A percentile compares a stretch with the other conserved stretches of the same genome.
These are phyloP conservation scores for Carassius gibelio DNA, from an alignment of 2,113 vertebrate species.

Conservation along the genomic window DNA sequence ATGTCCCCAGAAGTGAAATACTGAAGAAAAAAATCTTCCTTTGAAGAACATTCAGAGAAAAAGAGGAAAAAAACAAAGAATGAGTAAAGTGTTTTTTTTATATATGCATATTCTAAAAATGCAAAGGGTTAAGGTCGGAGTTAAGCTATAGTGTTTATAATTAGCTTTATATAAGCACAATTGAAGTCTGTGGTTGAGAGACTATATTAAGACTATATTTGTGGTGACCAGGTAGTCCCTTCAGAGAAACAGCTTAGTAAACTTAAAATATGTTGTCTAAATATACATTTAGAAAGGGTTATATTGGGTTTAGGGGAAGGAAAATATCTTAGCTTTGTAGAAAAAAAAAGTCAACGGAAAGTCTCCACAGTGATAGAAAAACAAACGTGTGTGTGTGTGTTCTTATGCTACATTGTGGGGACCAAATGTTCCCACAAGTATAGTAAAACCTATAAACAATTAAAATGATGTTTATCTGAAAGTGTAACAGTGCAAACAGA, in stretches of 20 bases:
- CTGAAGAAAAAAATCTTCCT: not conserved
- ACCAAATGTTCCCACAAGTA: no score
- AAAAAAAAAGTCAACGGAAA: not conserved
- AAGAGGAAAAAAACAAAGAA: not conserved
- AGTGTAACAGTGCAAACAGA: no score
- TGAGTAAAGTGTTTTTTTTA: not conserved
- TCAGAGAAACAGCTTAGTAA: not conserved
- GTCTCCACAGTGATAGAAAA: not conserved
- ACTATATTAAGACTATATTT: not conserved
- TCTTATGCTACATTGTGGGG: no score
- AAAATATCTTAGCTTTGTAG: not conserved
- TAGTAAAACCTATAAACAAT: no score
- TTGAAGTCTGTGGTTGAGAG: not conserved
- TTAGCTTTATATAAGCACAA: not conserved
- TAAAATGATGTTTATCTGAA: no score
- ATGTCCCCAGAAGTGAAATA: not conserved
- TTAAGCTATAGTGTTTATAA: not conserved
- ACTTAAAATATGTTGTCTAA: not conserved
- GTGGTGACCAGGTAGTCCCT: not conserved
- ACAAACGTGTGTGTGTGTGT: not conserved
- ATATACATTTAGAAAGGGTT: constrained; percentile 3
- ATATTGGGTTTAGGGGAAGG: not conserved
- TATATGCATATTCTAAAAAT: not conserved
- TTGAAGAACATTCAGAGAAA: not conserved
- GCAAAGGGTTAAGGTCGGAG: not conserved